These are phyloP conservation scores for Papilio machaon DNA, from an alignment of 1,140 invertebrate species.

Conservation along the genomic window DNA sequence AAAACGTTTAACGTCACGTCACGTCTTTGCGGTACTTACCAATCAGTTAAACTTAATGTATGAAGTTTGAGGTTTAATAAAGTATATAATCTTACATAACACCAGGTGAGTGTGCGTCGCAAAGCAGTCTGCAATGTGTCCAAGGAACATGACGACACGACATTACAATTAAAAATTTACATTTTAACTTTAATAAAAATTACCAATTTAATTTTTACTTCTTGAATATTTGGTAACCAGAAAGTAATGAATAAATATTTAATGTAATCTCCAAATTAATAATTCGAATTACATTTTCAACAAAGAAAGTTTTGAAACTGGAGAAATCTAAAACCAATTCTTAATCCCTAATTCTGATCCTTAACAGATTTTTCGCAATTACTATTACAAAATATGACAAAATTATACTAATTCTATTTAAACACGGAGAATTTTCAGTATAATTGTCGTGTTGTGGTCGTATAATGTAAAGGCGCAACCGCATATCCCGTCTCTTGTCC, in stretches of 20 bases:
- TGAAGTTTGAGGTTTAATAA: neutral
- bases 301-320: too few relatives aligned
- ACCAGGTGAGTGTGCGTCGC: neutral
- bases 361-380: neutral
- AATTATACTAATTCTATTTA: neutral
- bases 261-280: too few relatives aligned
- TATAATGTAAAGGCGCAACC: neutral
- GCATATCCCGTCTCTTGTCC: conserved; percentile 3
- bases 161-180: neutral
- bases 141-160: neutral
- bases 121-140: neutral
- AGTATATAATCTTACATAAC: neutral
- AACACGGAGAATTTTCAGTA: neutral
- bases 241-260: too few relatives aligned
- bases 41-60: neutral
- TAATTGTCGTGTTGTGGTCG: neutral
- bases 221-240: too few relatives aligned
- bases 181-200: neutral
- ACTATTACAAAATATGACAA: neutral
- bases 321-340: too few relatives aligned
- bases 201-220: neutral
- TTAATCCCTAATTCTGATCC: neutral
- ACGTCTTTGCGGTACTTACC: neutral
- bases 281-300: too few relatives aligned
- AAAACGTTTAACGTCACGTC: neutral